Base-by-base conservation (phyloP, 2,113 vertebrate genomes). In the Okapia johnstoni region DNA sequence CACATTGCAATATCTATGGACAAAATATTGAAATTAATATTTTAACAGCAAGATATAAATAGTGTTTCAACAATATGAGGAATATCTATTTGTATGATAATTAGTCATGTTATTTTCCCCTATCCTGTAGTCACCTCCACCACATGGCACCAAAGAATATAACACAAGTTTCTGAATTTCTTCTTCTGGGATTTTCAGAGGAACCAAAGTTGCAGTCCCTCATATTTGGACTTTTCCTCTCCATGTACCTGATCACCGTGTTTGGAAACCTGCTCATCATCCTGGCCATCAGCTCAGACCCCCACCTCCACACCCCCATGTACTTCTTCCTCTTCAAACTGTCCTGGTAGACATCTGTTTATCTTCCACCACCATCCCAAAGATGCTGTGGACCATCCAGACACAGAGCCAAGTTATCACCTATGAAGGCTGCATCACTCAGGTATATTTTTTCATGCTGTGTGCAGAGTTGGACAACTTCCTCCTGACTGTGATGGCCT, bases 241-340 rank as follows among this genome's bases (percentile, higher is more conserved):
- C 63, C 40, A 93, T 85, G 61, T 92, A 73, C 90, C 28, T 85
- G 60, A 15, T 84, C 50, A 55, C 61, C 26, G 33, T 52, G 10
- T 5, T 54, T 3, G 90, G 58, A 15, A 92, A 92, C n/a, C 23
- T 66, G 25, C n/a, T 92, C 48, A 66, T 83, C 79, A 54, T 83
- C 25, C 79, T 92, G 58, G 90, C 58, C 4, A 1, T 54, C n/a
- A 60, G 19, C n/a, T 85, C 55, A 25, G 79, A 58, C 61, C 21
- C 33, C 43, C 79, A 84, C 40, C 93, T 96, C 15, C 94, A 92
- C 57, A 96, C 66, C 0, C 96, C 91, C 16, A 94, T 94, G 94
- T 97, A 95, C 58, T 95, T 93, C 48, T 95, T 96, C 88, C 94
- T 97, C 25, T 54, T n/a, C 66, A 96, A 96, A 26, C 77, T 96